Evolutionary conservation across 2,797 vertebrate species (phyloP).

Genomic region (Vespertilio murinus): DNA sequence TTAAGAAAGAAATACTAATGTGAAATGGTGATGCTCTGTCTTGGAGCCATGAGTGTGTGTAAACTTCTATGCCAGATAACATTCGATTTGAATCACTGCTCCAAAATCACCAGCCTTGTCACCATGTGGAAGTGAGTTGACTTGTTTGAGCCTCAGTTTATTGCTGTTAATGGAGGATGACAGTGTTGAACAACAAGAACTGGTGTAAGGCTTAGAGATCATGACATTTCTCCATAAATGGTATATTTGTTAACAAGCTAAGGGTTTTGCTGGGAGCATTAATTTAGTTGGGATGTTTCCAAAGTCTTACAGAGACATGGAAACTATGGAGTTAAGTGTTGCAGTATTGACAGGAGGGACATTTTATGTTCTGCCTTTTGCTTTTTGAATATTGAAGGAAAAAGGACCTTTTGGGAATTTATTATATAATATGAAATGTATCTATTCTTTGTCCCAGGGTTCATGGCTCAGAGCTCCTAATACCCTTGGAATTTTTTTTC

Average conservation of each 20-base stretch:
- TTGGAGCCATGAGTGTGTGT: background rate
- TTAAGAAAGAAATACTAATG: background rate
- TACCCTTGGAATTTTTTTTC: background rate
- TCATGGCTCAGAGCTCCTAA: background rate
- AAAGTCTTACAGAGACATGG: background rate
- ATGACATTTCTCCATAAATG: background rate
- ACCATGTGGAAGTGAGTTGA: background rate
- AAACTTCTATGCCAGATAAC: background rate
- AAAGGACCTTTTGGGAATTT: background rate
- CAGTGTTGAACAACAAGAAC: background rate
- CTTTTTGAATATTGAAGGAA: background rate
- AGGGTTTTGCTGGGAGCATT: background rate
- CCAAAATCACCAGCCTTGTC: background rate
- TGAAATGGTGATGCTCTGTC: background rate
- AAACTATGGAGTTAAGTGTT: background rate
- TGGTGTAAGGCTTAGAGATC: background rate
- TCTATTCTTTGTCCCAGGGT: background rate
- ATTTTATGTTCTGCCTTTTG: background rate
- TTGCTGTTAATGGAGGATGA: background rate
- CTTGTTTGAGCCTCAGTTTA: background rate
- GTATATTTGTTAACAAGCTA: background rate
- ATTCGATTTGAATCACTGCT: background rate
- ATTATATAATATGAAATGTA: background rate
- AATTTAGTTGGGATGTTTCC: background rate
- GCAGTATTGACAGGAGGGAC: background rate